Percentiles rank a stretch among this genome's conserved stretches.
Conservation (phyloP, 2,888 invertebrate genomes). For the Luffia ferchaultella region DNA sequence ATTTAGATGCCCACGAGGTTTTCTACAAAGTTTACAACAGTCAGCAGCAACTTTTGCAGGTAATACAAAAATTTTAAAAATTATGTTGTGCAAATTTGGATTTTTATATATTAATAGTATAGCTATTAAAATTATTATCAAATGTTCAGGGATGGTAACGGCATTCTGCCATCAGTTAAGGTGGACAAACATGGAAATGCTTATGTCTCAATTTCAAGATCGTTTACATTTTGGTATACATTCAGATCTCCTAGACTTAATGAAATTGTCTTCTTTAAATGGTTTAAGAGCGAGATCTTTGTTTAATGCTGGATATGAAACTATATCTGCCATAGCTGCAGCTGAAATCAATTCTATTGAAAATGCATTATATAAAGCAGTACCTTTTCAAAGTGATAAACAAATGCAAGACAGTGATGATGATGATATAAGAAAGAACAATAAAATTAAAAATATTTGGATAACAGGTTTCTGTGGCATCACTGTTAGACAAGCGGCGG, state of each 20-base stretch:
- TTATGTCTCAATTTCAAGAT: constrained; percentile 93
- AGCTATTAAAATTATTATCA: background rate
- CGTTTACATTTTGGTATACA: constrained; percentile 94
- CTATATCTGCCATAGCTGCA: constrained; percentile 79
- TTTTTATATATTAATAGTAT: background rate
- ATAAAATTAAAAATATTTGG: constrained; percentile 76
- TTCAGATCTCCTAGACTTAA: constrained; percentile 89
- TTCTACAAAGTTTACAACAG: constrained; percentile 93
- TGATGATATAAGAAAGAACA: constrained; percentile 70
- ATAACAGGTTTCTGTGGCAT: constrained; percentile 82
- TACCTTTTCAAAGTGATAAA: constrained; percentile 87
- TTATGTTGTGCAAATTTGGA: background rate
- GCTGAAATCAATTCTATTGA: constrained; percentile 76
- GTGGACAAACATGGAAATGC: constrained; percentile 89
- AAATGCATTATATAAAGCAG: constrained; percentile 76
- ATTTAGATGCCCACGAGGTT: constrained; percentile 87
- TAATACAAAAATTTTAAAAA: constrained; percentile 24
- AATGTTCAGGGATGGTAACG: constrained; percentile 87
- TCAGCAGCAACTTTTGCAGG: constrained; percentile 95
- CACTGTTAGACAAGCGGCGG: constrained; percentile 83
- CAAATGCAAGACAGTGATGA: constrained; percentile 75
- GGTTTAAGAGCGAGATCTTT: constrained; percentile 85
- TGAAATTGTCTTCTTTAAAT: constrained; percentile 84
- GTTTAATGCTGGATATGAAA: constrained; percentile 82
- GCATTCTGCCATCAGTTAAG: constrained; percentile 93